Evolutionary conservation across 2,888 invertebrate species (phyloP), one percentile per base, ranked within the genome.

Genomic region (Ormyrus rosae): DNA sequence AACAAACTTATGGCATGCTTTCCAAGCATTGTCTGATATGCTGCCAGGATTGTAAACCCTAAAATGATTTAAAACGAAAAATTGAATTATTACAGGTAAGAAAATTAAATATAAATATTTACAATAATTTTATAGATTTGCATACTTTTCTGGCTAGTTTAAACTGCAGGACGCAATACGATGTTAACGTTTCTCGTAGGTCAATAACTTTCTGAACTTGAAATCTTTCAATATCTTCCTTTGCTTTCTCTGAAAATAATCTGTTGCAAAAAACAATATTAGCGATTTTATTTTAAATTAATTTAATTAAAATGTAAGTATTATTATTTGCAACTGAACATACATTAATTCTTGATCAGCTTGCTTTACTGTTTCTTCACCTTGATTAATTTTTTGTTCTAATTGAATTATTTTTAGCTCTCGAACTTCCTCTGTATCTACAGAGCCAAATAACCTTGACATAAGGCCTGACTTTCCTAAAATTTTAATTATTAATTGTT

Each of bases 1-100:
- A 50, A 64, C 8, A 56, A 6, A 77, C 64, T 79, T 92, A 94
- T 85, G 94, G 94, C 92, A 95, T 95, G 88, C 93, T 94, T 89
- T 95, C 94, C 84, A 95, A 91, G 89, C 95, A 95, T 88, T 95
- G 94, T 86, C 94, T 93, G 85, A 95, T 94, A 91, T 95, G 95
- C 76, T 93, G 93, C 95, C 95, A 96, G 67, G 95, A 94, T 91
- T 95, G 95, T 64, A 95, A 91, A 83, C 95, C 95, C 95, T 95
- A 91, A 76, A 91, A 82, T 76, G 75, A 65, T 6, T 19, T 64
- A 81, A 79, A 56, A 53, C 55, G 48, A n/a, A 51, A n/a, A 34
- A 4, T 19, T 53, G 34, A n/a, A 13, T n/a, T 58, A 75, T 11
- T n/a, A 8, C 34, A 34, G 34, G 34, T 34, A 34, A 34, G 34